Conservation (phyloP, 2,888 invertebrate species). For the Tetropium fuscum region DNA sequence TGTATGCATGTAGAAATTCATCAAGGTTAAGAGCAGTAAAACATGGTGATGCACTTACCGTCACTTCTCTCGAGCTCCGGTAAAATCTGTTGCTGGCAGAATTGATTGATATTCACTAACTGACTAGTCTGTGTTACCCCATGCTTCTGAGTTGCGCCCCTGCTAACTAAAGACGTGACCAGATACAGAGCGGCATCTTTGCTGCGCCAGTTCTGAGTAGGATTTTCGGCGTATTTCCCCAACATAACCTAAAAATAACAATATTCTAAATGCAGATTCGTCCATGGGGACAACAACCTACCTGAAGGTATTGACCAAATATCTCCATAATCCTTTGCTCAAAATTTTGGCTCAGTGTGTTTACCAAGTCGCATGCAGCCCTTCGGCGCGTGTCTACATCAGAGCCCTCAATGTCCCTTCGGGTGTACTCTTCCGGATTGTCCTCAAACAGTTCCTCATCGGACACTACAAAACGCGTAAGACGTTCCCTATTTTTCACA, state of each 20-base stretch:
- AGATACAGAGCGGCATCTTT: slow-evolving; percentile 97
- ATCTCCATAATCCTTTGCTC: slow-evolving; percentile 89
- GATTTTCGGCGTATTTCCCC: slow-evolving; percentile 81
- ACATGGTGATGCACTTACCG: slow-evolving; percentile 67
- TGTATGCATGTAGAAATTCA: too few species aligned
- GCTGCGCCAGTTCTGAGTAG: slow-evolving; percentile 86
- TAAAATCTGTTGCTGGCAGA: slow-evolving; percentile 87
- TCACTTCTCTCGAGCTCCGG: slow-evolving; percentile 84
- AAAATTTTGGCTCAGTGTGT: slow-evolving; percentile 88
- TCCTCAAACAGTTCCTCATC: slow-evolving; percentile 98
- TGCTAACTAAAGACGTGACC: slow-evolving; percentile 93
- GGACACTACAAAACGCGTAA: slow-evolving; percentile 78
- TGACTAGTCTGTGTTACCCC: slow-evolving; percentile 93
- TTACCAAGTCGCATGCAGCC: slow-evolving; percentile 97
- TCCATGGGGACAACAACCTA: slow-evolving; percentile 55
- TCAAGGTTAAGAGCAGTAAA: too few species aligned
- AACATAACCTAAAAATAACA: slow-evolving; percentile 74
- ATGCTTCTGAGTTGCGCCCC: slow-evolving; percentile 88
- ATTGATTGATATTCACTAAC: slow-evolving; percentile 90
- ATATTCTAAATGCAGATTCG: neutral
- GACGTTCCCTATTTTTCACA: too few species aligned
- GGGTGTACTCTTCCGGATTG: slow-evolving; percentile 97
- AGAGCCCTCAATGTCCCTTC: slow-evolving; percentile 97
- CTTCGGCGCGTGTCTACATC: slow-evolving; percentile 96
- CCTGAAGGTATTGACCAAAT: slow-evolving; percentile 89